phyloP scores from a whole-genome alignment of 2,888 invertebrate species.

The Mantis religiosa region DNA sequence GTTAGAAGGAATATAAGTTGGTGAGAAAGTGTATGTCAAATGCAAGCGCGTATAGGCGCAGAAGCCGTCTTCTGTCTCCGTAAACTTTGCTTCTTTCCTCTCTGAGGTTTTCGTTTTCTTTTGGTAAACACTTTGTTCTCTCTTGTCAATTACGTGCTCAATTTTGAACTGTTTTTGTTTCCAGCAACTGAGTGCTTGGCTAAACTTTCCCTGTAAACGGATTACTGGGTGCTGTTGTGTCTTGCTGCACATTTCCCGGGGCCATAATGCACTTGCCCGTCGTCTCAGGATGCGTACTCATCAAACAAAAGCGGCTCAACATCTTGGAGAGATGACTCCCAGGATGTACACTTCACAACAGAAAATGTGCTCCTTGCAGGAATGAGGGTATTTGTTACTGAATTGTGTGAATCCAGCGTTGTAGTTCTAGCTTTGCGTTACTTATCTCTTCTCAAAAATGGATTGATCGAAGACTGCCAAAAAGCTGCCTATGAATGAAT shows the following conservation, averaged over 20 bases:
- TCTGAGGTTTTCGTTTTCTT: not conserved
- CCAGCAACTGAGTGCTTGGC: not conserved
- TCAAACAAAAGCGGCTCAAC: no score
- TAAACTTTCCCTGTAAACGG: not conserved
- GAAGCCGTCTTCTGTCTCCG: not conserved
- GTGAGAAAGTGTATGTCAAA: not conserved
- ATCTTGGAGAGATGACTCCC: no score
- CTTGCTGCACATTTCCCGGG: not conserved
- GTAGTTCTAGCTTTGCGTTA: no score
- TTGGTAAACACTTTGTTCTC: not conserved
- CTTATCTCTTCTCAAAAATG: no score
- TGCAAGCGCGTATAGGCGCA: not conserved
- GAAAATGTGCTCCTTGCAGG: no score
- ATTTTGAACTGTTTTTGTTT: not conserved
- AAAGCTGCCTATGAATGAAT: no score
- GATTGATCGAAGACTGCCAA: no score
- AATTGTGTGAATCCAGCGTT: no score
- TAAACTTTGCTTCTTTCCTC: not conserved
- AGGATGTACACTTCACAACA: no score
- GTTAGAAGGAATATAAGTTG: not conserved
- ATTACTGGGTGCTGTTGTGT: not conserved
- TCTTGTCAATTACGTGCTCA: not conserved
- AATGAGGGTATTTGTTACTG: no score
- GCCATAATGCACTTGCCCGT: not conserved
- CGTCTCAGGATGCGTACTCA: no score